Conservation (phyloP, 2,888 invertebrate species). For the Leptogaster cylindrica region DNA sequence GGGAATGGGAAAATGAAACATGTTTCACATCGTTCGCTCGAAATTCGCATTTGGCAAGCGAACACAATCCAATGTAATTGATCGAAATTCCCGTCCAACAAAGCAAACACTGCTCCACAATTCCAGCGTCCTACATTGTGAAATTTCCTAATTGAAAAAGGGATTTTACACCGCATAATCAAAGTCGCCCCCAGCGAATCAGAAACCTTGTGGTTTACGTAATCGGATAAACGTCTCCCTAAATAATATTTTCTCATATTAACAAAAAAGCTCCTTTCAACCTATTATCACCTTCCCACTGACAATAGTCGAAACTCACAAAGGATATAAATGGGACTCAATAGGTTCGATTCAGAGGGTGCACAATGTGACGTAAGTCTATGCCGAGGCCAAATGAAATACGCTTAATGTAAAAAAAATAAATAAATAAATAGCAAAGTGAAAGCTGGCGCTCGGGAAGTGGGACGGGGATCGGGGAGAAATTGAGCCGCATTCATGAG, state of each 20-base stretch:
- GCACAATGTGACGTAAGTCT: constrained; percentile 19
- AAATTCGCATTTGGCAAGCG: too few relatives aligned
- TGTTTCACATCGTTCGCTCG: too few relatives aligned
- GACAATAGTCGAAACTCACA: constrained; percentile 15
- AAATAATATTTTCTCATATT: constrained; percentile 18
- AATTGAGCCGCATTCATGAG: constrained; percentile 14
- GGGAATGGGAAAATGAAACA: too few relatives aligned
- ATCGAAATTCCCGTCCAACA: too few relatives aligned
- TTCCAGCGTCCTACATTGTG: too few relatives aligned
- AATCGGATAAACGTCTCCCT: constrained; percentile 1
- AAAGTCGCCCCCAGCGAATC: not conserved
- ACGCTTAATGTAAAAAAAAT: not conserved
- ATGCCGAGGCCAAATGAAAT: not conserved
- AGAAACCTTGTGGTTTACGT: not conserved
- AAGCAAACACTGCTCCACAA: too few relatives aligned
- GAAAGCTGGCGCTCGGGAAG: not conserved
- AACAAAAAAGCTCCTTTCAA: constrained; percentile 17
- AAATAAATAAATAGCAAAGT: not conserved
- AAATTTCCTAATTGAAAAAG: not conserved
- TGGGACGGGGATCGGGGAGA: not conserved
- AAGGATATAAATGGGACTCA: constrained; percentile 16
- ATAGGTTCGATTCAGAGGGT: not conserved
- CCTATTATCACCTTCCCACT: constrained; percentile 9
- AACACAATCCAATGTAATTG: too few relatives aligned
- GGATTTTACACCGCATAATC: not conserved